A percentile compares a stretch with the other conserved stretches of the same genome.
Conservation (phyloP, 2,113 vertebrate genomes). For the Chaetops frenatus region DNA sequence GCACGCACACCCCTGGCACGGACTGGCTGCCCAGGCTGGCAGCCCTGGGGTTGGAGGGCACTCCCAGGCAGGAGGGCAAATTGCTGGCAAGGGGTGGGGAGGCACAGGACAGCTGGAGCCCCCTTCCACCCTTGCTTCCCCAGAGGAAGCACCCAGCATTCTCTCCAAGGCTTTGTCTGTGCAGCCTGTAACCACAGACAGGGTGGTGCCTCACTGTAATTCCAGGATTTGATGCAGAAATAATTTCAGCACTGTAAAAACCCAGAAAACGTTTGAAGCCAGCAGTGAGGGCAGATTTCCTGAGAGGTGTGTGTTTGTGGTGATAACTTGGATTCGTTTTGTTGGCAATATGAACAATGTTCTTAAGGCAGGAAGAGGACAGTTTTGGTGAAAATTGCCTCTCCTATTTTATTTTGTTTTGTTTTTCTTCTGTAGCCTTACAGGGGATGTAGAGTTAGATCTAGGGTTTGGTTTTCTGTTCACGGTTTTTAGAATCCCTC, state of each 20-base stretch:
- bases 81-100: background rate
- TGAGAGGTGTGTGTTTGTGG: background rate
- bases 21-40: background rate
- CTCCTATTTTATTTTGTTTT: background rate
- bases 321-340: background rate
- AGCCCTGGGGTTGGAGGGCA: background rate
- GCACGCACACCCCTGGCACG: rapidly evolving
- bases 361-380: background rate
- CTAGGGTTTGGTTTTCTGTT: background rate
- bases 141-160: background rate
- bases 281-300: background rate
- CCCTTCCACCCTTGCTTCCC: background rate
- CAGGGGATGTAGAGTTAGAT: background rate
- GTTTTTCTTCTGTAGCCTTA: background rate
- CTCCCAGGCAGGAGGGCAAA: background rate
- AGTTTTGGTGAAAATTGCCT: background rate
- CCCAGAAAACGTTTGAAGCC: background rate
- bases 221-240: background rate
- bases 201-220: background rate
- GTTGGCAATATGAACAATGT: background rate
- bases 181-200: background rate
- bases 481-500: background rate
- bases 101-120: background rate
- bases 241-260: constrained; percentile 10
- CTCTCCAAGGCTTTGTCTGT: background rate